Evolutionary conservation across 2,113 vertebrate genomes (phyloP).

Genomic region (Gnathonemus echidnorhynchus): DNA sequence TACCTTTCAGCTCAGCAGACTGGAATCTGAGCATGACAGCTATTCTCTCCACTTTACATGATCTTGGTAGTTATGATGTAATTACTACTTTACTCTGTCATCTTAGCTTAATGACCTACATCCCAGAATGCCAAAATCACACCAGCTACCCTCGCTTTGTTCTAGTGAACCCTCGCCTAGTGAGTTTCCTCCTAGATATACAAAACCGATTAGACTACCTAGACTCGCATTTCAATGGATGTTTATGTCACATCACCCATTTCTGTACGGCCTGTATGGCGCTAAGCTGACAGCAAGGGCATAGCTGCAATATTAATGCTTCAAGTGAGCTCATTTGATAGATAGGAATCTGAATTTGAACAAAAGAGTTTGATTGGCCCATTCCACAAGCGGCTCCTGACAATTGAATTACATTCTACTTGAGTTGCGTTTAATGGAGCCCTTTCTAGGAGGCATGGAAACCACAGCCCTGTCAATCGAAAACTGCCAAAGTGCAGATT

Average conservation of each 20-base stretch:
- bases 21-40: not conserved
- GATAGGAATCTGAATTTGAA: slow-evolving; percentile 11
- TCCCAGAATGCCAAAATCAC: not conserved
- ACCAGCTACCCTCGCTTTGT: not conserved
- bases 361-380: not conserved
- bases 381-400: not conserved
- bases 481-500: not conserved
- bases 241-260: not conserved
- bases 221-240: not conserved
- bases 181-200: not conserved
- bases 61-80: not conserved
- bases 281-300: not conserved
- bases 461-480: not conserved
- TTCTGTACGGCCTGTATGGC: not conserved
- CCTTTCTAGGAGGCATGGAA: not conserved
- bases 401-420: not conserved
- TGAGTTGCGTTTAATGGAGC: not conserved
- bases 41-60: not conserved
- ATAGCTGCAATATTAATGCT: not conserved
- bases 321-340: not conserved
- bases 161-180: not conserved
- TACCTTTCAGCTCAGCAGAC: not conserved
- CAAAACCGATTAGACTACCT: not conserved
- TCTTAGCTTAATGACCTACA: slow-evolving; percentile 4
- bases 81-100: slow-evolving; percentile 3